Evolutionary conservation across 2,888 invertebrate species (phyloP).

Genomic region (Eupithecia exiguata): DNA sequence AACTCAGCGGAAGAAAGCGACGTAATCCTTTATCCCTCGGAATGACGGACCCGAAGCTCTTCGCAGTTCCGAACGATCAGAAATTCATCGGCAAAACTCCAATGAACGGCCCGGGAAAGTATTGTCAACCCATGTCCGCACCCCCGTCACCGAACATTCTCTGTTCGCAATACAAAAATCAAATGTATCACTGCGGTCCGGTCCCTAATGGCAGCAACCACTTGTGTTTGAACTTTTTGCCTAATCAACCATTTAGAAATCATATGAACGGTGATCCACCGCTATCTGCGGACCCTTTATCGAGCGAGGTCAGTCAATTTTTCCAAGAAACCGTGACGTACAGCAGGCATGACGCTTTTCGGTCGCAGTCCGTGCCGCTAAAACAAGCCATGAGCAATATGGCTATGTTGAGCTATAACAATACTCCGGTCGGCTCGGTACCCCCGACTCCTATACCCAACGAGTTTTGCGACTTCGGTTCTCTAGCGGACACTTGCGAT

Average conservation of each 20-base stretch:
- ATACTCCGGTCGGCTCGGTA: constrained; percentile 86
- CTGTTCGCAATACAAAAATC: constrained; percentile 75
- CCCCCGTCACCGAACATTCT: constrained; percentile 87
- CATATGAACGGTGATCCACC: constrained; percentile 77
- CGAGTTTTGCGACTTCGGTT: constrained; percentile 88
- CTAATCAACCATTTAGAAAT: constrained; percentile 73
- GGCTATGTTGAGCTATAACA: constrained; percentile 72
- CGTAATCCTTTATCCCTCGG: constrained; percentile 71
- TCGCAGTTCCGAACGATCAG: constrained; percentile 77
- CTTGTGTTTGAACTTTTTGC: constrained; percentile 74
- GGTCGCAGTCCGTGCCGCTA: constrained; percentile 92
- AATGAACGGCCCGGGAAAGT: constrained; percentile 65
- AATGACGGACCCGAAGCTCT: constrained; percentile 66
- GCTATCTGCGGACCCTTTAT: constrained; percentile 77
- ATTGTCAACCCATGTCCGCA: constrained; percentile 85
- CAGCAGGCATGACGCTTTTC: constrained; percentile 75
- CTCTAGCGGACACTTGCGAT: constrained; percentile 84
- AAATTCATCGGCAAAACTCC: constrained; percentile 68
- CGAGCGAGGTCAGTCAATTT: constrained; percentile 85
- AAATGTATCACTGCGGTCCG: constrained; percentile 75
- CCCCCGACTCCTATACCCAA: constrained; percentile 88
- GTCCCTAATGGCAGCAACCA: constrained; percentile 74
- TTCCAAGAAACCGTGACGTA: constrained; percentile 81
- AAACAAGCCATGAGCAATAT: constrained; percentile 82
- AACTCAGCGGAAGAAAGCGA: constrained; percentile 69